phyloP scores from a whole-genome alignment of 2,888 invertebrate genomes.

The Leptopilina drosophilae region DNA sequence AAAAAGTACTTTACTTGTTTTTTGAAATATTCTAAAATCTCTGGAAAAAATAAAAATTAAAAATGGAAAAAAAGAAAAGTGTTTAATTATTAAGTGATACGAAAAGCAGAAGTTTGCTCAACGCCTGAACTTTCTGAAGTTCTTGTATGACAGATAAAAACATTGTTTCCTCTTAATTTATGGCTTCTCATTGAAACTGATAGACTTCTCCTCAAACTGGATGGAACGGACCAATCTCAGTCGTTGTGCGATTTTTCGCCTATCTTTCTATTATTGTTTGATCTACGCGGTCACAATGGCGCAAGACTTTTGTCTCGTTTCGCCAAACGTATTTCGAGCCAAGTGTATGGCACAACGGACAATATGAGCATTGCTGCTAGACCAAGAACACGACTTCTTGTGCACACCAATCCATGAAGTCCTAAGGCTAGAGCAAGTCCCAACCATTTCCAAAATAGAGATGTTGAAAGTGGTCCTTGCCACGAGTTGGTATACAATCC shows the following conservation, averaged over 20 bases:
- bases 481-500: slow-evolving; percentile 75
- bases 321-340: slow-evolving; percentile 78
- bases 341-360: slow-evolving; percentile 79
- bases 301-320: slow-evolving; percentile 77
- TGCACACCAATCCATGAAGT: slow-evolving; percentile 80
- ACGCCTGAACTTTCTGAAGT: slow-evolving; percentile 53
- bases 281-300: slow-evolving; percentile 76
- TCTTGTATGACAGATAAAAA: slow-evolving; percentile 61
- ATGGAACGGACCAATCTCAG: slow-evolving; percentile 74
- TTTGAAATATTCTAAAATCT: too few species aligned
- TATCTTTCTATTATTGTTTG: slow-evolving; percentile 21
- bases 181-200: slow-evolving; percentile 19
- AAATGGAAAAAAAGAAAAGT: background rate
- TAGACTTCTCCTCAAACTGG: slow-evolving; percentile 60
- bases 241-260: slow-evolving; percentile 65
- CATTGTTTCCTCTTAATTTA: slow-evolving; percentile 46
- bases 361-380: slow-evolving; percentile 78
- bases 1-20: slow-evolving; percentile 1
- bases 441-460: slow-evolving; percentile 79
- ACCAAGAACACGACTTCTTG: slow-evolving; percentile 77
- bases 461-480: slow-evolving; percentile 76
- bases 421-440: slow-evolving; percentile 80
- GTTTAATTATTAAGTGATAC: slow-evolving; percentile 22
- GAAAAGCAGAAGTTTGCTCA: slow-evolving; percentile 50
- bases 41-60: background rate